Evolutionary conservation across 2,113 vertebrate genomes (phyloP), one percentile per base, ranked within the genome.

Genomic region (Oryzias javanicus): DNA sequence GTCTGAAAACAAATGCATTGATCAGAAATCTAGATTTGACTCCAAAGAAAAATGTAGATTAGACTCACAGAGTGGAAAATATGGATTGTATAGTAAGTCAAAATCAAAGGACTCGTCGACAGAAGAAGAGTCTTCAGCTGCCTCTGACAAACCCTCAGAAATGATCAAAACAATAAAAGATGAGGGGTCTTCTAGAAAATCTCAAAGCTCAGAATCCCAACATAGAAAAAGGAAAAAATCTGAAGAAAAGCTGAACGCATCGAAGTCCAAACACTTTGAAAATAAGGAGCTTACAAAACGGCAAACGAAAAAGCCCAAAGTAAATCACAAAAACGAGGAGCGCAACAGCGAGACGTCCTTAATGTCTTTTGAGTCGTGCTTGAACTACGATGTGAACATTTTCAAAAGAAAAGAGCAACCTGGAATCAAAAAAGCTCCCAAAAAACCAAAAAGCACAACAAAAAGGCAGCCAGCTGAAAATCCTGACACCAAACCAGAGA

Each of bases 301-400:
- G n/a, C 72, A 81, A 69, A 72, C 27, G 27, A 74, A 82, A 69
- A 76, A 70, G 41, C 10, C 3, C 4, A 83, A 83, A 64, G 57
- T 1, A 0, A 73, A 64, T 6, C 69, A 42, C 12, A 18, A 50
- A 3, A 41, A 29, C 3, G 45, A 79, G 12, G 62, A 64, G 27
- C 67, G 68, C 14, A 82, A 84, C 2, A 49, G 70, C 18, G 60
- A 72, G 16, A 57, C 67, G 8, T 89, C 92, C 3, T 67, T 84
- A n/a, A 90, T 92, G 92, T 93, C 94, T 50, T 97, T 97, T 82
- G 94, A 96, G 76, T 92, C 92, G 0, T 95, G 64, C 17, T 82
- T 94, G 63, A 93, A 82, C 83, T 96, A 95, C 65, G 92, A 94
- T 40, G 12, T 65, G 25, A 78, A 83, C 27, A 20, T 64, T 66